Conservation (phyloP, 2,888 invertebrate species). For the Ormia ochracea region DNA sequence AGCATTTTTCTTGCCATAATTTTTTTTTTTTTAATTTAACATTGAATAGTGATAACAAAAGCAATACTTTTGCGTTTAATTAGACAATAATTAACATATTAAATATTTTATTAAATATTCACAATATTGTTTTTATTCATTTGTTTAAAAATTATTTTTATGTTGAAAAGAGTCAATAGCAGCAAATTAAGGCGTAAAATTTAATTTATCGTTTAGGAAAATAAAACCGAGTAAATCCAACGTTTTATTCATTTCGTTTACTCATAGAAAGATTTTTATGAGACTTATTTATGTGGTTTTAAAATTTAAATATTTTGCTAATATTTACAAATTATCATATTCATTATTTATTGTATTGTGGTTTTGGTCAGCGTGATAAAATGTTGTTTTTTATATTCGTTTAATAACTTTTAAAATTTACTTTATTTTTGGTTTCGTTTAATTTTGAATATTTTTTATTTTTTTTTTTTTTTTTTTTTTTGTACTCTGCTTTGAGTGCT, state of each 20-base stretch:
- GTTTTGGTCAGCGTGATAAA: too few species aligned
- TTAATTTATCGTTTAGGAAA: too few species aligned
- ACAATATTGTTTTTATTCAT: slow-evolving; percentile 8
- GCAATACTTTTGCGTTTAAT: slow-evolving; percentile 25
- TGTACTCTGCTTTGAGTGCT: slow-evolving; percentile 11
- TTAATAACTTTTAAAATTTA: background rate
- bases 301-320: background rate
- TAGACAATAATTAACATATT: slow-evolving; percentile 34
- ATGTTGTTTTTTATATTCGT: background rate
- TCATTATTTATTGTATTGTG: too few species aligned
- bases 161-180: too few species aligned
- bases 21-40: slow-evolving; percentile 11
- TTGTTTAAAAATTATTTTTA: too few species aligned
- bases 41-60: background rate
- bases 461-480: background rate
- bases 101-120: slow-evolving; percentile 9
- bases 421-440: background rate
- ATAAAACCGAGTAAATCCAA: too few species aligned
- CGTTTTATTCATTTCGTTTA: too few species aligned
- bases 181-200: too few species aligned
- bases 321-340: background rate
- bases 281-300: background rate
- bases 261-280: too few species aligned
- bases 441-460: background rate
- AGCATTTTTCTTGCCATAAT: background rate